These are phyloP conservation scores for Teinopalpus imperialis DNA, from an alignment of 2,888 invertebrate genomes.

Conservation along the genomic window DNA sequence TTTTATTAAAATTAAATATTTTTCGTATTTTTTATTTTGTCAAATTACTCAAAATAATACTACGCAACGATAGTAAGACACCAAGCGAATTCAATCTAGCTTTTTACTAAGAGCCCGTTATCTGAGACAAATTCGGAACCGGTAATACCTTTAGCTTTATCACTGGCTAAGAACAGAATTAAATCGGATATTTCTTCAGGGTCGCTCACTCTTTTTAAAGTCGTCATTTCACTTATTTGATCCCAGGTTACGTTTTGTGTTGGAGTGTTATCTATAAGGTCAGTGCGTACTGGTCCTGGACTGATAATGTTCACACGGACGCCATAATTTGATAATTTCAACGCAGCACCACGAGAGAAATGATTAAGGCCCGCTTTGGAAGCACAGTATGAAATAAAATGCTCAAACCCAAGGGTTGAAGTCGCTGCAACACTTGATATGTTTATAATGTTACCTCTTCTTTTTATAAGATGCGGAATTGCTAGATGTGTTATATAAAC, in stretches of 20 bases:
- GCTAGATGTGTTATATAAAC: constrained; percentile 36
- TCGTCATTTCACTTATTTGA: constrained; percentile 77
- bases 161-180: constrained; percentile 40
- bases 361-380: constrained; percentile 90
- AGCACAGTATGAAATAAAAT: constrained; percentile 83
- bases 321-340: constrained; percentile 80
- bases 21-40: too few relatives aligned
- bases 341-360: constrained; percentile 85
- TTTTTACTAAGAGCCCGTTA: constrained; percentile 32
- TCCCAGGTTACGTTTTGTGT: constrained; percentile 16
- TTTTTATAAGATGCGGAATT: constrained; percentile 35
- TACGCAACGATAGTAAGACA: too few relatives aligned
- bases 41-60: too few relatives aligned
- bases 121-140: constrained; percentile 40
- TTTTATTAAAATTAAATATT: too few relatives aligned
- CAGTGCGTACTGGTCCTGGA: constrained; percentile 85
- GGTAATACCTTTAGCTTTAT: constrained; percentile 41
- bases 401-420: constrained; percentile 52
- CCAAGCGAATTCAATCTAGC: too few relatives aligned
- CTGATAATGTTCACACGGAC: constrained; percentile 87
- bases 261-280: constrained; percentile 60
- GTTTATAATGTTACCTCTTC: constrained; percentile 88
- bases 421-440: constrained; percentile 86
- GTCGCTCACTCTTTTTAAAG: constrained; percentile 37
- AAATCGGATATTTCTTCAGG: constrained; percentile 41